Evolutionary conservation across 2,888 invertebrate genomes (phyloP).

Genomic region (Amblyteles armatorius): DNA sequence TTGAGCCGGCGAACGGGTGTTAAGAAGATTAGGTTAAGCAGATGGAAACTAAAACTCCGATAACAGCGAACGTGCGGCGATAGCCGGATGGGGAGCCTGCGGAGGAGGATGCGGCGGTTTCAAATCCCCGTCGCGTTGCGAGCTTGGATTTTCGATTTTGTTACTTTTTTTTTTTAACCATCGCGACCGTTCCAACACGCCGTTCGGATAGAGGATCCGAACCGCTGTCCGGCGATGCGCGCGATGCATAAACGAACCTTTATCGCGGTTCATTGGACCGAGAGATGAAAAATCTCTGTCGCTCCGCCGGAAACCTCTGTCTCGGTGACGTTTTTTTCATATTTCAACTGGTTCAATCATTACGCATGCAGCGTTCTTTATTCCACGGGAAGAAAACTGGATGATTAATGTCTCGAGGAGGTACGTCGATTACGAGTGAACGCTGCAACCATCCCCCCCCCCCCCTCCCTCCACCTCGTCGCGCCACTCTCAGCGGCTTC

Average conservation of each 20-base stretch:
- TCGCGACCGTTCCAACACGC: no score
- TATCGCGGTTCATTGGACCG: conserved; percentile 21
- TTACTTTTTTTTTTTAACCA: conserved; percentile 2
- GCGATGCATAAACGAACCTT: not conserved
- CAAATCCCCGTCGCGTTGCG: not conserved
- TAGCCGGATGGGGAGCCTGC: conserved; percentile 18
- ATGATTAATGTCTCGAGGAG: conserved; percentile 62
- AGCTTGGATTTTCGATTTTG: not conserved
- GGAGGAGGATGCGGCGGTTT: not conserved
- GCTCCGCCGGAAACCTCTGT: not conserved
- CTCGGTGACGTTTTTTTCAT: conserved; percentile 20
- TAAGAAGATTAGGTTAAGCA: conserved; percentile 59
- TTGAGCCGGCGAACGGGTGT: conserved; percentile 50
- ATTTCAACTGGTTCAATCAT: conserved; percentile 51
- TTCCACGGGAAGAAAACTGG: conserved; percentile 27
- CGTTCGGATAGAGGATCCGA: not conserved
- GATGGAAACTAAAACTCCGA: conserved; percentile 44
- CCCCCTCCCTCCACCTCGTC: not conserved
- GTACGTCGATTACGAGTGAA: conserved; percentile 53
- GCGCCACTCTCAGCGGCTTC: conserved; percentile 14
- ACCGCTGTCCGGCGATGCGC: not conserved
- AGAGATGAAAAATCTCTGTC: conserved; percentile 36
- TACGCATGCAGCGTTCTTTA: conserved; percentile 33
- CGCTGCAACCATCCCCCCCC: not conserved
- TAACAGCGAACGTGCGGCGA: conserved; percentile 30